These are phyloP conservation scores for Acleris cristana DNA, from an alignment of 2,888 invertebrate genomes.

Conservation along the genomic window DNA sequence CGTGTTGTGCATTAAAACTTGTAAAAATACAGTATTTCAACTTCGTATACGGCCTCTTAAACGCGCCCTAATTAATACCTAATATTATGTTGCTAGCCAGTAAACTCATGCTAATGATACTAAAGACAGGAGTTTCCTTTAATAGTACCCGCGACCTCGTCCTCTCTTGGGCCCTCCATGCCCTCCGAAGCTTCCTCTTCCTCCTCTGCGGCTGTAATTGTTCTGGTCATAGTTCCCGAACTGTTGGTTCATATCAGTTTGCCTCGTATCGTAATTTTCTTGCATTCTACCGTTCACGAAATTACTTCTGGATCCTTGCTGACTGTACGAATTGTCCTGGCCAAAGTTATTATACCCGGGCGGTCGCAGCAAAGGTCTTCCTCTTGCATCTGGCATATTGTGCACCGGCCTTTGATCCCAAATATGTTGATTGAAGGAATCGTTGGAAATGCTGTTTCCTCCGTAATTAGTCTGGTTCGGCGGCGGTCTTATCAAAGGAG, in stretches of 20 bases:
- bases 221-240: conserved; percentile 44
- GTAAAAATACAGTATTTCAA: no score
- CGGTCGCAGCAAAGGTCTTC: conserved; percentile 19
- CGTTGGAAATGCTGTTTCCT: conserved; percentile 15
- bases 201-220: conserved; percentile 57
- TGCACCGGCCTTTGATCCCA: conserved; percentile 42
- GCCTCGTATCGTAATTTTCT: conserved; percentile 46
- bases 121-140: conserved; percentile 1
- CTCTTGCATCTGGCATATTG: conserved; percentile 27
- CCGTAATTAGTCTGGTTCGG: conserved; percentile 14
- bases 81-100: no score
- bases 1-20: no score
- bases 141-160: conserved; percentile 57
- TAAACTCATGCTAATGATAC: no score
- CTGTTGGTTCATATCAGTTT: conserved; percentile 40
- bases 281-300: conserved; percentile 54
- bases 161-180: conserved; percentile 49
- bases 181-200: conserved; percentile 48
- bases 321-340: conserved; percentile 41
- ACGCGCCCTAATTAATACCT: no score
- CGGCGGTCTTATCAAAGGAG: conserved; percentile 2
- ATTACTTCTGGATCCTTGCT: conserved; percentile 54
- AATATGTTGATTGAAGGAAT: conserved; percentile 7
- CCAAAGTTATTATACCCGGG: conserved; percentile 37
- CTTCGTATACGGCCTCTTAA: no score